phyloP scores from a whole-genome alignment of 2,888 invertebrate species.

The Ichneumoninae sp. region DNA sequence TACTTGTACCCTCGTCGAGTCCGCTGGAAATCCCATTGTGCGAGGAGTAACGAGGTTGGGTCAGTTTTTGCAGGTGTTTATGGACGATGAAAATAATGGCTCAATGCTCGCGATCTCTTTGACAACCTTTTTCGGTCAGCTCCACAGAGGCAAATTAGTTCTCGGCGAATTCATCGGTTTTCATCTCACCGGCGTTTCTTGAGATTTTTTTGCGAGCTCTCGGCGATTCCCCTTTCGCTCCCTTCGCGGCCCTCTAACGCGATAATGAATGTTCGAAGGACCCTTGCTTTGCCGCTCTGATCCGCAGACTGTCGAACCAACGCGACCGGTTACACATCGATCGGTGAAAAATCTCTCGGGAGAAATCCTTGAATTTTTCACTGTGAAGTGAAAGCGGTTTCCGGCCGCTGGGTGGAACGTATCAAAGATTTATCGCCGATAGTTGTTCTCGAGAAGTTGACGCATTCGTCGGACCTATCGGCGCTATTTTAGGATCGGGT shows the following conservation, averaged over 20 bases:
- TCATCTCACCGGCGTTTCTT: not conserved
- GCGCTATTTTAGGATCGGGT: not conserved
- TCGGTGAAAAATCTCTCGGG: not conserved
- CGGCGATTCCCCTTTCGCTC: not conserved
- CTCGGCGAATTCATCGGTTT: no score
- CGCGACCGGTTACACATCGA: not conserved
- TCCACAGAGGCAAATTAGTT: no score
- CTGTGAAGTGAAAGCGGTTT: no score
- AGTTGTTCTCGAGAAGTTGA: not conserved
- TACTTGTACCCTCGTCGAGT: no score
- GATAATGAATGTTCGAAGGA: slow-evolving; percentile 22
- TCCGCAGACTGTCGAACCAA: not conserved
- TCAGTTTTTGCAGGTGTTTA: no score
- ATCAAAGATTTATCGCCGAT: not conserved
- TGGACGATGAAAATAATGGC: no score
- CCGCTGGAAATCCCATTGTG: no score
- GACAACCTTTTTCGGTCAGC: no score
- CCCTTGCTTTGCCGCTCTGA: not conserved
- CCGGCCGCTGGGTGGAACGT: no score
- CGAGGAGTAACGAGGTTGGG: no score
- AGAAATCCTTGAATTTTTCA: not conserved
- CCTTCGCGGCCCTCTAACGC: not conserved
- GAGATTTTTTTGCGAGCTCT: not conserved
- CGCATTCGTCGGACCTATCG: not conserved
- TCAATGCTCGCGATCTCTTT: no score